A percentile compares a stretch with the other conserved stretches of the same genome.
Conservation (phyloP, 1,140 invertebrate genomes). For the Oedothorax gibbosus region DNA sequence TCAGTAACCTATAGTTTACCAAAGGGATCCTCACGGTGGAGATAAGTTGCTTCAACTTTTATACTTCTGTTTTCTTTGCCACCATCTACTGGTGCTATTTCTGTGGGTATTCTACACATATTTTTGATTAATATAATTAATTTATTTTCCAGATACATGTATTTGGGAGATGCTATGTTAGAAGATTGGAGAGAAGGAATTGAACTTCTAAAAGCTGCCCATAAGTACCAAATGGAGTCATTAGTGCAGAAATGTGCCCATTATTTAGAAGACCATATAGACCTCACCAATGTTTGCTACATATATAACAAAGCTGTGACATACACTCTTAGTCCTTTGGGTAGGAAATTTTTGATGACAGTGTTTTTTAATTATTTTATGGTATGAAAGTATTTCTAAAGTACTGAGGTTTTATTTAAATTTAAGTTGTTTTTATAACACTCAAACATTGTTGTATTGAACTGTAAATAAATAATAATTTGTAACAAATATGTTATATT, state of each 20-base stretch:
- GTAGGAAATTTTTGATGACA: constrained; percentile 15
- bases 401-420: neutral
- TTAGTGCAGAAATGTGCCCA: constrained; percentile 59
- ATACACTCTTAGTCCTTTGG: constrained; percentile 51
- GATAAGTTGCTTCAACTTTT: too few species aligned
- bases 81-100: too few species aligned
- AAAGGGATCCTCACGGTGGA: too few species aligned
- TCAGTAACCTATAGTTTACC: too few species aligned
- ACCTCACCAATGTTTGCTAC: constrained; percentile 53
- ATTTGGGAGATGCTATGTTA: constrained; percentile 55
- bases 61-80: too few species aligned
- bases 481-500: too few species aligned
- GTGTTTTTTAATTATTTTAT: neutral
- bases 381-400: neutral
- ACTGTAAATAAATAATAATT: too few species aligned
- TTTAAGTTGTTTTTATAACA: neutral
- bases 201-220: constrained; percentile 56
- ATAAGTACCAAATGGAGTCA: constrained; percentile 59
- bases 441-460: too few species aligned
- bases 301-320: constrained; percentile 59
- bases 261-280: constrained; percentile 56
- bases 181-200: constrained; percentile 60
- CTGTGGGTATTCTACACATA: too few species aligned
- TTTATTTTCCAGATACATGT: constrained; percentile 51
- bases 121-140: neutral